phyloP scores from a whole-genome alignment of 2,888 invertebrate species.

The Zaprionus obscuricornis region DNA sequence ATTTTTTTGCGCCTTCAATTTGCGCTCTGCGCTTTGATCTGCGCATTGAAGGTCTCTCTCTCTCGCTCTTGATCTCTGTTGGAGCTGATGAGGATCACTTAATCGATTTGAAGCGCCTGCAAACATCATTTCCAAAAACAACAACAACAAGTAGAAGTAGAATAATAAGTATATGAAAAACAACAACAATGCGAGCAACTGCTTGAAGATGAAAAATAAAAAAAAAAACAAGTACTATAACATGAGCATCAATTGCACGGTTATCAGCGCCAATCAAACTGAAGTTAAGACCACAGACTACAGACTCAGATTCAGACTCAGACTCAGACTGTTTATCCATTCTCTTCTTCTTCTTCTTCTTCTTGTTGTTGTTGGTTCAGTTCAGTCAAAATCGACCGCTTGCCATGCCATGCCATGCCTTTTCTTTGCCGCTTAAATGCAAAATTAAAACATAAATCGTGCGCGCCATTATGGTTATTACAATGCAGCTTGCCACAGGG shows the following conservation, averaged over 20 bases:
- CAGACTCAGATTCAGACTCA: constrained; percentile 4
- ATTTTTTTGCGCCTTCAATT: too few species aligned
- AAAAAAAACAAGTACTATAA: constrained; percentile 28
- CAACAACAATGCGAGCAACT: constrained; percentile 9
- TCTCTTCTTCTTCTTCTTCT: not conserved
- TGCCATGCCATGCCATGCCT: constrained; percentile 30
- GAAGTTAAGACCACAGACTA: constrained; percentile 60
- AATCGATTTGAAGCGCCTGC: constrained; percentile 74
- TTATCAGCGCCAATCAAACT: constrained; percentile 77
- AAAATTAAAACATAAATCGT: constrained; percentile 82
- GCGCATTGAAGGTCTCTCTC: too few species aligned
- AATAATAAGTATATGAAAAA: too few species aligned
- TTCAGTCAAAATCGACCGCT: constrained; percentile 4
- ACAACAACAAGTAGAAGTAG: too few species aligned
- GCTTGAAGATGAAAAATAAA: constrained; percentile 4
- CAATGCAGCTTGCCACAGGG: constrained; percentile 59
- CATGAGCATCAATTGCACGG: constrained; percentile 66
- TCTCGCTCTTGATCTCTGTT: too few species aligned
- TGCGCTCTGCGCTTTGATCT: too few species aligned
- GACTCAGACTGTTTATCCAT: not conserved
- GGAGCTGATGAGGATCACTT: constrained; percentile 70
- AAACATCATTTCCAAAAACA: constrained; percentile 63
- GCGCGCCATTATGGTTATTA: constrained; percentile 81
- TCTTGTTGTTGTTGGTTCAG: not conserved
- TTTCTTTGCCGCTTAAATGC: constrained; percentile 64